These are phyloP conservation scores for Bombus cullumanus DNA, from an alignment of 1,140 invertebrate species.

Conservation along the genomic window DNA sequence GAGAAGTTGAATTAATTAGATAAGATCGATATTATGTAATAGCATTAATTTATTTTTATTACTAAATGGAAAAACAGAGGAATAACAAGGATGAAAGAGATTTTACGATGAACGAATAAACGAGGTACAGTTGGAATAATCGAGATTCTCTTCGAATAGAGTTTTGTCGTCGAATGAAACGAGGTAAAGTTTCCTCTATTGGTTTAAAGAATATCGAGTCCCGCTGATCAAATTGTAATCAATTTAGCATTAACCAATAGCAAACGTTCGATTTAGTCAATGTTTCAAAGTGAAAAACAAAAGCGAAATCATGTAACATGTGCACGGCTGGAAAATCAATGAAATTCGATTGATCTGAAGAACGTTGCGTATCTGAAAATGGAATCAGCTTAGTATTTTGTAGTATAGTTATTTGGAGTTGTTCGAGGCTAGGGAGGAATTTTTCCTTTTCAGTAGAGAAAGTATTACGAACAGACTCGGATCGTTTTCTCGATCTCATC, in stretches of 20 bases:
- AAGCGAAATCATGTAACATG: not conserved
- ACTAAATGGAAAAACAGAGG: not conserved
- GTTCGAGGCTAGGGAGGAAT: not conserved
- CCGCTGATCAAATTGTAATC: slow-evolving; percentile 23
- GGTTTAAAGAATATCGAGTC: slow-evolving; percentile 30
- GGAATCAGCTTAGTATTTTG: not conserved
- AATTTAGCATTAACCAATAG: slow-evolving; percentile 24
- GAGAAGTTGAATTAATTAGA: no score
- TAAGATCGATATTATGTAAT: no score
- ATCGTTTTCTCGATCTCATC: slow-evolving; percentile 10
- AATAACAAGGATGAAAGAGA: not conserved
- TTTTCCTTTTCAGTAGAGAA: not conserved
- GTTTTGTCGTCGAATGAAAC: slow-evolving; percentile 7
- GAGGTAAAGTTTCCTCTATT: slow-evolving; percentile 33
- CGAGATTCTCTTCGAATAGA: slow-evolving; percentile 19
- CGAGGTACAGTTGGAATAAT: slow-evolving; percentile 7
- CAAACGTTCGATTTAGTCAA: not conserved
- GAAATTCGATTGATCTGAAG: not conserved
- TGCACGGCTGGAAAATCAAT: not conserved
- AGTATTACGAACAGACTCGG: not conserved
- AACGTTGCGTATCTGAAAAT: not conserved
- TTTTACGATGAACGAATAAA: not conserved
- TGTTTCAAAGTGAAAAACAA: not conserved
- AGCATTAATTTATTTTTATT: no score
- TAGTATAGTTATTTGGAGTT: not conserved